phyloP scores from a whole-genome alignment of 2,113 vertebrate species.

The Cebidichthys violaceus region DNA sequence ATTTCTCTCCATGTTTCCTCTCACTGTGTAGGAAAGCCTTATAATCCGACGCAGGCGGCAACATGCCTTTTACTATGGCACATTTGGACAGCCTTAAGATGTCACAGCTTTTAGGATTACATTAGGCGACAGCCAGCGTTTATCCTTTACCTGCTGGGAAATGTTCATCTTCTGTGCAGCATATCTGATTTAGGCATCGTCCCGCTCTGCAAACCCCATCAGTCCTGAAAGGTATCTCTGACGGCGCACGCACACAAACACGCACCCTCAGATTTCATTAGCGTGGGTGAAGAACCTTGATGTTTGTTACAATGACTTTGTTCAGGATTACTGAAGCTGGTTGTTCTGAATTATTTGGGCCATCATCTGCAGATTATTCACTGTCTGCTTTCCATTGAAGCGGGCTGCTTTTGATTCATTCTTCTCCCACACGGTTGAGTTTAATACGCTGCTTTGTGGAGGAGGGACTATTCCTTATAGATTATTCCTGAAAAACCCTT shows the following conservation, averaged over 20 bases:
- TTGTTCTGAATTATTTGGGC: constrained; percentile 33
- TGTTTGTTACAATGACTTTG: constrained; percentile 44
- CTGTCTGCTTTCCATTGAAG: constrained; percentile 35
- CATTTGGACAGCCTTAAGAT: constrained; percentile 8
- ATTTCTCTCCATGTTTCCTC: constrained; percentile 19
- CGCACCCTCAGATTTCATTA: constrained; percentile 60
- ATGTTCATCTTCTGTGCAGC: constrained; percentile 21
- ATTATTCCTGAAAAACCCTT: constrained; percentile 22
- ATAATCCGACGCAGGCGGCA: constrained; percentile 9
- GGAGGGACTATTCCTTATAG: constrained; percentile 43
- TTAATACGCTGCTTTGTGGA: constrained; percentile 52
- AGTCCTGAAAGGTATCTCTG: constrained; percentile 37
- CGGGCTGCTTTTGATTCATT: constrained; percentile 49
- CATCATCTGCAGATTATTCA: constrained; percentile 50
- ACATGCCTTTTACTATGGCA: neutral
- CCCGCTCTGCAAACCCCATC: constrained; percentile 26
- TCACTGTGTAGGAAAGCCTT: constrained; percentile 9
- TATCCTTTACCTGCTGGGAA: constrained; percentile 29
- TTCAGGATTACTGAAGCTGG: constrained; percentile 40
- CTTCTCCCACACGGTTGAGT: constrained; percentile 47
- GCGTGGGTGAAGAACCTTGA: constrained; percentile 43
- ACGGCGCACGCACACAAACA: constrained; percentile 8
- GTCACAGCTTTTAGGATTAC: constrained; percentile 15
- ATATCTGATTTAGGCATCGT: constrained; percentile 45
- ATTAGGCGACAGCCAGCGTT: constrained; percentile 20